phyloP scores from a whole-genome alignment of 64 coral and sea anemone genomes.

The Acropora tenuis region DNA sequence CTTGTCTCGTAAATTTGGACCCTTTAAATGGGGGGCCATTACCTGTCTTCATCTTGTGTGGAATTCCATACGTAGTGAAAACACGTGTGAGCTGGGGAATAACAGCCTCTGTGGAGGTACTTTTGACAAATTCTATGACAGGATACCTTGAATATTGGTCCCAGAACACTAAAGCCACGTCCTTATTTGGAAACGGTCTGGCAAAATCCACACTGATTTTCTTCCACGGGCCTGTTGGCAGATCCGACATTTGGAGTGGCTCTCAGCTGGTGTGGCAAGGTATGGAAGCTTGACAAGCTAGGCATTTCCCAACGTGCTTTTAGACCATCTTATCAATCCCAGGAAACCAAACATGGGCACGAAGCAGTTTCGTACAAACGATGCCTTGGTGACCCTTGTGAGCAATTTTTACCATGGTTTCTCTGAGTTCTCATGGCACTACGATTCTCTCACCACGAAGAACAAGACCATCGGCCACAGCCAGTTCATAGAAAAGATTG shows the following conservation, averaged over 20 bases:
- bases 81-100: conserved; percentile 27
- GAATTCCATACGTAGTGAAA: conserved; percentile 11
- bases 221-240: neutral
- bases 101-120: neutral
- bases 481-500: neutral
- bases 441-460: conserved; percentile 58
- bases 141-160: conserved; percentile 33
- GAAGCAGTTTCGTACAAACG: conserved; percentile 26
- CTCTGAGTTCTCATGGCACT: neutral
- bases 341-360: conserved; percentile 50
- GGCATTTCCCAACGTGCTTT: neutral
- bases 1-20: neutral
- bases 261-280: conserved; percentile 13
- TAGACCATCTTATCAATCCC: neutral
- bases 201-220: neutral
- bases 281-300: neutral
- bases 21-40: neutral
- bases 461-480: conserved; percentile 13
- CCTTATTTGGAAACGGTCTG: neutral
- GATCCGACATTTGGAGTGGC: neutral
- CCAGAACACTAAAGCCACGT: neutral
- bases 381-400: conserved; percentile 53
- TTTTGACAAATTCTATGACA: conserved; percentile 10
- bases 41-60: neutral
- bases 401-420: neutral